Evolutionary conservation across 2,888 invertebrate genomes (phyloP), one percentile per base, ranked within the genome.

Genomic region (Cephus pulcher): DNA sequence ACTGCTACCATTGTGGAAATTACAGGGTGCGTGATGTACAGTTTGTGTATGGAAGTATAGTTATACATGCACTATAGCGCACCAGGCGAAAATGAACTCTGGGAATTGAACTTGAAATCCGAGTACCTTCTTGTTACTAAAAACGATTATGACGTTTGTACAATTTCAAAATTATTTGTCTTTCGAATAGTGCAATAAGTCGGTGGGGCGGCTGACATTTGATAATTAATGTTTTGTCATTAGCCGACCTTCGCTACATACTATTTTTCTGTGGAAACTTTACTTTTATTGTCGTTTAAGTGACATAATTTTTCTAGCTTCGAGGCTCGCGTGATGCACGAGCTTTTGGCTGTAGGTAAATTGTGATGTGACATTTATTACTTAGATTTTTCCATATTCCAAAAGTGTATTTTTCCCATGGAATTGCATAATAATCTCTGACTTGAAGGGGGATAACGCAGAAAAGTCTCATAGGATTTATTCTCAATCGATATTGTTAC

Each of bases 1-100:
- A 30, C 76, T 33, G 73, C 34, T 77, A 75, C 75, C 82, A 83
- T 75, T 75, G 78, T 71, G 69, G 68, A 71, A 70, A 70, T 78
- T 79, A 76, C 69, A 68, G 76, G 76, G 75, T 84, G 76, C 74
- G 76, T 76, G 79, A 56, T 56, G 56, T 56, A 56, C 56, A 56
- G 56, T 9, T 9, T 56, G 56, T 56, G 56, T 9, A 56, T 56
- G 23, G 23, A 56, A 23, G 56, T 56, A 56, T 56, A 23, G 56
- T 9, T 56, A 23, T 56, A 9, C 2, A 56, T 40, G 40, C 23
- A 56, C 23, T 56, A 23, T 34, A 69, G 40, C 3, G 34, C 35
- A 11, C 33, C 75, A 37, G 75, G 73, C 76, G 73, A 23, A 70
- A 37, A 37, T 56, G 34, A 12, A 33, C 68, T 74, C 32, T 30